Conservation (phyloP, 2,888 invertebrate genomes). For the Tridacna gigas region DNA sequence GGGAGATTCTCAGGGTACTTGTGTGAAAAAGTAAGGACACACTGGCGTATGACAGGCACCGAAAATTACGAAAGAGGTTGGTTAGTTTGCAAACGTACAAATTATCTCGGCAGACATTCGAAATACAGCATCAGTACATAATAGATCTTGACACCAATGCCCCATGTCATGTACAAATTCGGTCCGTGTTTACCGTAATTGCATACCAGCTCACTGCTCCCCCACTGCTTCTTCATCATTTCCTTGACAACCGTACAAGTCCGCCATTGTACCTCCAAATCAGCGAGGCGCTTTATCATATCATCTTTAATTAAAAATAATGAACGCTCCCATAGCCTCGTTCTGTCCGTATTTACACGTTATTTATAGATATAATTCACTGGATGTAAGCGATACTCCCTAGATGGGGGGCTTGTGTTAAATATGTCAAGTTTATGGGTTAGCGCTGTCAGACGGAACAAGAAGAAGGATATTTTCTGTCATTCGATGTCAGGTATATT, state of each 20-base stretch:
- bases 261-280: not conserved
- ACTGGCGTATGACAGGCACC: no score
- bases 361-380: slow-evolving; percentile 55
- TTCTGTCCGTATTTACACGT: slow-evolving; percentile 47
- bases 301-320: slow-evolving; percentile 58
- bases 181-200: not conserved
- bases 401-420: slow-evolving; percentile 64
- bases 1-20: no score
- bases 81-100: not conserved
- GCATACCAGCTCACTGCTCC: not conserved
- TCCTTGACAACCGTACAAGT: not conserved
- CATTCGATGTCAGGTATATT: slow-evolving; percentile 60
- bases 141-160: not conserved
- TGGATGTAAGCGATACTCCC: slow-evolving; percentile 60
- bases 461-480: slow-evolving; percentile 63
- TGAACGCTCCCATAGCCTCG: slow-evolving; percentile 33
- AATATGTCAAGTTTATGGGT: slow-evolving; percentile 64
- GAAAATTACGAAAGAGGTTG: not conserved
- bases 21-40: no score
- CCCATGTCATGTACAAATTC: not conserved
- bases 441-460: slow-evolving; percentile 59
- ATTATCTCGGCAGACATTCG: not conserved
- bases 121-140: not conserved
- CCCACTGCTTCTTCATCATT: not conserved
- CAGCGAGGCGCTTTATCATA: slow-evolving; percentile 18